Conservation (phyloP, 2,797 vertebrate genomes). For the Periparus ater region DNA sequence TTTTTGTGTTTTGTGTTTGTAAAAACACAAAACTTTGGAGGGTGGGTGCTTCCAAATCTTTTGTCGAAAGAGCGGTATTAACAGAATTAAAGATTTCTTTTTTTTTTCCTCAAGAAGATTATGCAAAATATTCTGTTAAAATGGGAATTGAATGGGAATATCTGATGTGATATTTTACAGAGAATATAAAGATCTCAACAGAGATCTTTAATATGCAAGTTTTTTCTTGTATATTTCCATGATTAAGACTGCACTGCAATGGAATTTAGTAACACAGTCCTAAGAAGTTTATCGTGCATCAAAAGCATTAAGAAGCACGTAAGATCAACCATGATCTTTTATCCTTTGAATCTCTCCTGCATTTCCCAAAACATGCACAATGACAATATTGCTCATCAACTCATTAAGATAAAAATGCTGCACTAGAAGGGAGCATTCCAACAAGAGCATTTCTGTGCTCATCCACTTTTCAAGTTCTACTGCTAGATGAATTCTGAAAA, state of each 20-base stretch:
- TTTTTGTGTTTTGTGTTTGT: too few species aligned
- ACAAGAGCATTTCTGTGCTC: background rate
- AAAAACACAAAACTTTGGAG: background rate
- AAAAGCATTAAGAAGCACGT: background rate
- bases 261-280: background rate
- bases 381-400: background rate
- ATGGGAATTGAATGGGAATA: background rate
- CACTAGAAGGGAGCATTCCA: background rate
- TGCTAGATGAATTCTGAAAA: background rate
- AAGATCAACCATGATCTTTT: background rate
- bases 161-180: background rate
- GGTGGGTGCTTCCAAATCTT: background rate
- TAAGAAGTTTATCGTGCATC: background rate
- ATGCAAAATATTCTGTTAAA: background rate
- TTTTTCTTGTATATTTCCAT: background rate
- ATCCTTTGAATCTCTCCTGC: background rate
- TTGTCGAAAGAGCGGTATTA: background rate
- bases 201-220: background rate
- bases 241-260: background rate
- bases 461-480: background rate
- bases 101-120: background rate
- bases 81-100: background rate
- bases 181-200: background rate
- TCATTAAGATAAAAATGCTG: background rate
- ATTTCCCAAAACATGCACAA: background rate